Conservation (phyloP, 2,113 vertebrate species). For the Fregata magnificens region DNA sequence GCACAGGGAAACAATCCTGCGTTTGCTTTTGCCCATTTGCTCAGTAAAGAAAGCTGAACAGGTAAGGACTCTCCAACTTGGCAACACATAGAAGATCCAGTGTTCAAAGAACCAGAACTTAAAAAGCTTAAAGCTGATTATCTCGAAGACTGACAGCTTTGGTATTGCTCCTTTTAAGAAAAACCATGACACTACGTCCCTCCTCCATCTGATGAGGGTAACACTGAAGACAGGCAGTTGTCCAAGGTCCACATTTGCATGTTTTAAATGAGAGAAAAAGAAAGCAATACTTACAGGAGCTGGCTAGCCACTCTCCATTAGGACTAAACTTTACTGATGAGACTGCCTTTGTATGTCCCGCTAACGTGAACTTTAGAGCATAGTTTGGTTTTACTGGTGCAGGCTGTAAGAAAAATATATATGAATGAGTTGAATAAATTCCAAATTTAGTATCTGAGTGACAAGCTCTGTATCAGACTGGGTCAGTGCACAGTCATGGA, state of each 20-base stretch:
- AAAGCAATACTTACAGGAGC: conserved; percentile 87
- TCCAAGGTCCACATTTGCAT: neutral
- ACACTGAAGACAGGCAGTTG: neutral
- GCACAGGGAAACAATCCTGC: neutral
- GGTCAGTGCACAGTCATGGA: neutral
- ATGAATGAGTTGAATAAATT: neutral
- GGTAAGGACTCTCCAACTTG: neutral
- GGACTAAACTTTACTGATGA: conserved; percentile 99
- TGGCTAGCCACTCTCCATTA: conserved; percentile 97
- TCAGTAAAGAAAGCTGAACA: neutral
- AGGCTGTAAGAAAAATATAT: conserved; percentile 73
- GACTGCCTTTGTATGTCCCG: conserved; percentile 96
- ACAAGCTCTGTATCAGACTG: neutral
- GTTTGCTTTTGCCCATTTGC: neutral
- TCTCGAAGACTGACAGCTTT: neutral
- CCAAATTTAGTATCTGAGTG: neutral
- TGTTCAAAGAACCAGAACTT: neutral
- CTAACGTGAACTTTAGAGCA: conserved; percentile 95
- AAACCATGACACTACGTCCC: neutral
- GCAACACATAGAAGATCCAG: neutral
- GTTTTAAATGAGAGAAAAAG: neutral
- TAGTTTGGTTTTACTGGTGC: conserved; percentile 96
- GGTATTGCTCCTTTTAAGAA: neutral
- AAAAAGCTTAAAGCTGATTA: neutral
- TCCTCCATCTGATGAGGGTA: neutral